phyloP scores from a whole-genome alignment of 2,888 invertebrate species.

The Tromatobia lineatoria region DNA sequence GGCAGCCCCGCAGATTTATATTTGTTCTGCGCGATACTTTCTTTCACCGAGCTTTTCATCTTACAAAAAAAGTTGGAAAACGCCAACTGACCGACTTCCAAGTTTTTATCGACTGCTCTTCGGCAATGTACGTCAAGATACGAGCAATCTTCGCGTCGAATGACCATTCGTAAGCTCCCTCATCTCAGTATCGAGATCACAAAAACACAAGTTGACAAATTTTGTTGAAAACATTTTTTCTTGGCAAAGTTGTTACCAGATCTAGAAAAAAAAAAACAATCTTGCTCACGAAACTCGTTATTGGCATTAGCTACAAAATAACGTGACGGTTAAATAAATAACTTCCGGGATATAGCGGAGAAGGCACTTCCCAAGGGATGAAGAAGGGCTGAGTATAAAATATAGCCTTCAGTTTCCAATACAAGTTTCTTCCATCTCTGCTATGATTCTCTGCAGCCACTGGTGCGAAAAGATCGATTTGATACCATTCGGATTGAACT shows the following conservation, averaged over 20 bases:
- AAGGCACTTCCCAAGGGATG: background rate
- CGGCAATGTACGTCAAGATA: background rate
- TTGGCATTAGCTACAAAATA: background rate
- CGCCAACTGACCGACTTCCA: background rate
- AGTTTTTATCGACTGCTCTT: background rate
- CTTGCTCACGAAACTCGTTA: background rate
- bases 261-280: background rate
- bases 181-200: background rate
- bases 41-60: background rate
- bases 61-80: background rate
- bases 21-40: background rate
- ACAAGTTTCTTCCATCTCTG: slow-evolving; percentile 9
- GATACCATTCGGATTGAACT: background rate
- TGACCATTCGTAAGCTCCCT: background rate
- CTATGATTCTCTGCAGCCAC: slow-evolving; percentile 18
- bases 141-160: background rate
- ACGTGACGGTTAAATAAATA: background rate
- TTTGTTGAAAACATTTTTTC: too few species aligned
- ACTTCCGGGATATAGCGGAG: background rate
- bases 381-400: background rate
- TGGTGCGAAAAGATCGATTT: slow-evolving; percentile 8
- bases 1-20: background rate
- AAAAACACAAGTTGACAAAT: background rate
- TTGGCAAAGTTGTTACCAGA: background rate
- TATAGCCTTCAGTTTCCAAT: background rate